Base-by-base conservation (phyloP, 2,113 vertebrate species). In the Thomomys bottae region DNA sequence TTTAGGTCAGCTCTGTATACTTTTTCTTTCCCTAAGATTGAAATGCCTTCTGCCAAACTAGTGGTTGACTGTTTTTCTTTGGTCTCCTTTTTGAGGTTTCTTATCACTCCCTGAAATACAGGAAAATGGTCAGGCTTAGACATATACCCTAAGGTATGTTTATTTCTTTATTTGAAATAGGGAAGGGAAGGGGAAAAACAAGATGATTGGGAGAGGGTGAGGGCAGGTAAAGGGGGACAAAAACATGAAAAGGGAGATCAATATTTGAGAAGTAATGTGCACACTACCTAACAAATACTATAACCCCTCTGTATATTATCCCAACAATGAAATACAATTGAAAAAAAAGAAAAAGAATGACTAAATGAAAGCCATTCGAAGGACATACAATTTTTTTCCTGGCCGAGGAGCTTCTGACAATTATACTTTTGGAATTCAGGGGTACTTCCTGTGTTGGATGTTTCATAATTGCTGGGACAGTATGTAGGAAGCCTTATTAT, bases 281-380 rank as follows among this genome's bases (percentile, higher is more conserved):
- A n/a, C n/a, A n/a, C n/a, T n/a, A n/a, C n/a, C n/a, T n/a, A n/a
- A n/a, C n/a, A n/a, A n/a, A n/a, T n/a, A n/a, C n/a, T n/a, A n/a
- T n/a, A n/a, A n/a, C n/a, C n/a, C n/a, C n/a, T n/a, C n/a, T n/a
- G n/a, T n/a, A n/a, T n/a, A n/a, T n/a, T n/a, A n/a, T n/a, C n/a
- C n/a, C n/a, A n/a, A n/a, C n/a, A n/a, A n/a, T n/a, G n/a, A n/a
- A n/a, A n/a, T n/a, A n/a, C n/a, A n/a, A n/a, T n/a, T 42, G 10
- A 59, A 80, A 78, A 78, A 32, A 38, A 45, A 76, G n/a, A 38
- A 71, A 79, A 57, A 54, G 40, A 70, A 23, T 36, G 26, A 1
- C 68, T 85, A 20, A 88, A 67, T 90, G 45, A 84, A 83, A 88
- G 92, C 64, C 3, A 30, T 87, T 49, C 34, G 23, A 30, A 92